A percentile compares a stretch with the other conserved stretches of the same genome.
Evolutionary conservation across 2,113 vertebrate genomes (phyloP).

Genomic region (Sula dactylatra): DNA sequence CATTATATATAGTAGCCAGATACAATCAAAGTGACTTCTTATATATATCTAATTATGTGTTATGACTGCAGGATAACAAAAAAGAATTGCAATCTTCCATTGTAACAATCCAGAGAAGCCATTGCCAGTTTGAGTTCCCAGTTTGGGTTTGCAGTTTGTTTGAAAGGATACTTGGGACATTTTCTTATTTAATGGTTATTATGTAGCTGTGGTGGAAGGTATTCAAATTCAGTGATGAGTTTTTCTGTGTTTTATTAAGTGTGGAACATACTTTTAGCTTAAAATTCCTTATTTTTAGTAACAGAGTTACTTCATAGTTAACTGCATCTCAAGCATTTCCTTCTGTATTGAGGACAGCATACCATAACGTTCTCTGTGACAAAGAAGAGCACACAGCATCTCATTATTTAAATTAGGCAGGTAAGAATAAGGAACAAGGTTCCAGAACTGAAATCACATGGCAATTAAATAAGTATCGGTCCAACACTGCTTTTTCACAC

Average conservation of each 20-base stretch:
- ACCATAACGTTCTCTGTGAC: neutral
- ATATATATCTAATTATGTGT: neutral
- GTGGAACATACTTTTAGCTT: neutral
- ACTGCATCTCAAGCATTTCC: neutral
- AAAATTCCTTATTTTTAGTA: neutral
- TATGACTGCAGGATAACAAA: neutral
- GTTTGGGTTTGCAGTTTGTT: neutral
- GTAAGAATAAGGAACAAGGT: neutral
- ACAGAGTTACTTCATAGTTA: neutral
- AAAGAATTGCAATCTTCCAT: neutral
- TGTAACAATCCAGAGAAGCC: neutral
- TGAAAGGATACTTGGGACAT: neutral
- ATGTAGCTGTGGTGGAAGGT: neutral
- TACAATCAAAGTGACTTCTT: neutral
- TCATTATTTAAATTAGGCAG: neutral
- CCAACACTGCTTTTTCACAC: neutral
- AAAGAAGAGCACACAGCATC: neutral
- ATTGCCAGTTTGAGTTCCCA: neutral
- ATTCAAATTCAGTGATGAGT: neutral
- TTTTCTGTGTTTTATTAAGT: neutral
- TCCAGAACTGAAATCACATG: neutral
- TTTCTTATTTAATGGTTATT: neutral
- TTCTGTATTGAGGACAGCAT: neutral
- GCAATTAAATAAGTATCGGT: constrained; percentile 18
- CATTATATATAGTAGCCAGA: neutral